phyloP scores from a whole-genome alignment of 1,140 invertebrate species.

The Anastatus disparis region DNA sequence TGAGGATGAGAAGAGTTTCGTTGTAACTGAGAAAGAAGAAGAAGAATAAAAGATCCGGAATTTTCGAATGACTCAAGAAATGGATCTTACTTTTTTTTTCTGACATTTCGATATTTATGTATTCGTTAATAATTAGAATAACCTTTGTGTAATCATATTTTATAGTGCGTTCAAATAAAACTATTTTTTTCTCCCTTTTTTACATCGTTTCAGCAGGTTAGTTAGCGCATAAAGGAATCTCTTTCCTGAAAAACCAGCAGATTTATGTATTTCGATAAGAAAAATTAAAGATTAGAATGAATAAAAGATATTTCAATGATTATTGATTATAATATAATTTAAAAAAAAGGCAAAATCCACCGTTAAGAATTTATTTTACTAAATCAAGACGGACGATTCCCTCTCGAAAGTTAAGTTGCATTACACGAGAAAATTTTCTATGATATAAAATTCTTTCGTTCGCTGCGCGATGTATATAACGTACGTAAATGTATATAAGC shows the following conservation, averaged over 20 bases:
- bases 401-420: neutral
- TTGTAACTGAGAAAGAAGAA: neutral
- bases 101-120: constrained; percentile 36
- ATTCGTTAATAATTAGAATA: constrained; percentile 36
- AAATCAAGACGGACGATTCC: constrained; percentile 22
- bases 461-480: constrained; percentile 28
- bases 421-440: constrained; percentile 6
- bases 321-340: too few species aligned
- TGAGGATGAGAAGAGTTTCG: constrained; percentile 40
- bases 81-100: too few species aligned
- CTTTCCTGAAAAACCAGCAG: neutral
- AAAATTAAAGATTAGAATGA: constrained; percentile 36
- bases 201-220: neutral
- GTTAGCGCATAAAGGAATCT: constrained; percentile 3
- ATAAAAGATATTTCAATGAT: too few species aligned
- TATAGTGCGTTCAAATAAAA: constrained; percentile 11
- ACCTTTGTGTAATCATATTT: constrained; percentile 20
- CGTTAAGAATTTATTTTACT: too few species aligned
- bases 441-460: constrained; percentile 29
- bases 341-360: too few species aligned
- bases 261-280: constrained; percentile 5
- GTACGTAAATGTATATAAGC: constrained; percentile 10
- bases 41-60: neutral
- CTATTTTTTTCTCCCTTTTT: neutral
- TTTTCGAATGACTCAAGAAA: constrained; percentile 1